Evolutionary conservation across 2,113 vertebrate genomes (phyloP).

Genomic region (Peucedramus taeniatus): DNA sequence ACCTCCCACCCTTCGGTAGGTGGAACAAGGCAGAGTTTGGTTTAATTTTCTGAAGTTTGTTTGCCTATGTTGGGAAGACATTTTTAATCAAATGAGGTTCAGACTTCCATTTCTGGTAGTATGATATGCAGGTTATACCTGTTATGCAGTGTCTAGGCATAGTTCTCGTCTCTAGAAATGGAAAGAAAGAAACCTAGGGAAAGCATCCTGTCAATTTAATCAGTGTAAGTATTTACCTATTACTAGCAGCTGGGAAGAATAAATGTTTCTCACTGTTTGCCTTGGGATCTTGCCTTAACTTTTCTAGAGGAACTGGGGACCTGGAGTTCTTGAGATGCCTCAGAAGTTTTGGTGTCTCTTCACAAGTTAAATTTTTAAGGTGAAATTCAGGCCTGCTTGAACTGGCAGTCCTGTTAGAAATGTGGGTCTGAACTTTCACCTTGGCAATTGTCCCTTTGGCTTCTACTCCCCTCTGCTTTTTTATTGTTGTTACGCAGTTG

Average conservation of each 20-base stretch:
- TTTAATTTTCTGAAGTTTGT: not conserved
- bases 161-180: not conserved
- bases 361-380: not conserved
- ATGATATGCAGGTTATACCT: not conserved
- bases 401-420: not conserved
- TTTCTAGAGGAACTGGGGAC: not conserved
- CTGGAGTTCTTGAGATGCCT: not conserved
- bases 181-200: not conserved
- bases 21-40: not conserved
- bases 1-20: constrained; percentile 95
- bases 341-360: not conserved
- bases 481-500: not conserved
- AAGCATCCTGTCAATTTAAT: not conserved
- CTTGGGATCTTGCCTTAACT: not conserved
- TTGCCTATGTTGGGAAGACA: not conserved
- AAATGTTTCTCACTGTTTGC: not conserved
- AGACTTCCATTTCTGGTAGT: not conserved
- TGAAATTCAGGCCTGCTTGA: not conserved
- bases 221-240: not conserved
- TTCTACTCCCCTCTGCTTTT: not conserved
- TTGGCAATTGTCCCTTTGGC: not conserved
- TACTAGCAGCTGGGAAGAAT: not conserved
- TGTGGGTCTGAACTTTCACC: not conserved
- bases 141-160: not conserved
- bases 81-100: not conserved